Evolutionary conservation across 1,140 invertebrate genomes (phyloP).

Genomic region (Drosophila willistoni): DNA sequence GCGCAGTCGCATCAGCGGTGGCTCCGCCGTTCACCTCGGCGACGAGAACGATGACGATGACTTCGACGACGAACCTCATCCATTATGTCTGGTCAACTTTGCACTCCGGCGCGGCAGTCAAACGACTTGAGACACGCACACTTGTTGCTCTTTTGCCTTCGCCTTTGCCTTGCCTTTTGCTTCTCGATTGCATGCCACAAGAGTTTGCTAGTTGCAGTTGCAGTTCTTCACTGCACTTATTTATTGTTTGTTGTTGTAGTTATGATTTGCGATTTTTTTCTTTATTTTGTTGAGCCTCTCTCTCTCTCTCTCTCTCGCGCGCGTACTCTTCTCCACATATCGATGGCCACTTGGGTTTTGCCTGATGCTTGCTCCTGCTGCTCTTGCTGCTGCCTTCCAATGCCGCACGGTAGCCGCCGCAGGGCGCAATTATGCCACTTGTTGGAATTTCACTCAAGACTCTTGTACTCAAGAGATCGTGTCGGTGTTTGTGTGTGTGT

Average conservation of each 20-base stretch:
- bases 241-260: conserved; percentile 80
- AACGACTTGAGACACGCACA: conserved; percentile 80
- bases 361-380: conserved; percentile 4
- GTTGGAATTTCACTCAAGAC: conserved; percentile 76
- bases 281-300: background rate
- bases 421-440: conserved; percentile 81
- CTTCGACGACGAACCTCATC: conserved; percentile 29
- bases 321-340: conserved; percentile 38
- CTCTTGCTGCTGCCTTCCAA: conserved; percentile 41
- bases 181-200: conserved; percentile 36
- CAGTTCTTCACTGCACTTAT: conserved; percentile 57
- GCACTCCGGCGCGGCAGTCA: conserved; percentile 63
- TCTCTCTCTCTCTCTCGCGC: background rate
- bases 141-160: conserved; percentile 70
- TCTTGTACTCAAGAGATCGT: conserved; percentile 32
- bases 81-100: conserved; percentile 72
- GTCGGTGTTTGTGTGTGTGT: background rate
- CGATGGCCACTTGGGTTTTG: conserved; percentile 48
- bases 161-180: conserved; percentile 52
- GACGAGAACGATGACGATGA: background rate
- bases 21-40: background rate
- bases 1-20: conserved; percentile 42
- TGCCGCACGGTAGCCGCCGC: conserved; percentile 73
- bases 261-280: conserved; percentile 75
- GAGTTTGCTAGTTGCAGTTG: conserved; percentile 42